Percentiles rank a stretch among this genome's conserved stretches.
These are phyloP conservation scores for Microctenopoma stevenorrisi DNA, from an alignment of 2,797 vertebrate genomes.

Conservation along the genomic window DNA sequence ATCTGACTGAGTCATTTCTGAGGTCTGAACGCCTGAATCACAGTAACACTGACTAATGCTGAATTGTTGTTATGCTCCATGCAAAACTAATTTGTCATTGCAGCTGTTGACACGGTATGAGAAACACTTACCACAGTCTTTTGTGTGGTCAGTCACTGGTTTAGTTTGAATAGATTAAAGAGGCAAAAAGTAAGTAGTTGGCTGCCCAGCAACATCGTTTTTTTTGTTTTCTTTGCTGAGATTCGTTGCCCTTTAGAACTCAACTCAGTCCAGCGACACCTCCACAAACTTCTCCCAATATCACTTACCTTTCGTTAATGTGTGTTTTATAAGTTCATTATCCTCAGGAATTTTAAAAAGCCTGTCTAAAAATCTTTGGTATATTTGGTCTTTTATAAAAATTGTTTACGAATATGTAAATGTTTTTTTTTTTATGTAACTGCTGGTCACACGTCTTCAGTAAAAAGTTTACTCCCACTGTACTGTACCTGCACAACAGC, in stretches of 20 bases:
- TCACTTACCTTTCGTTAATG: constrained; percentile 5
- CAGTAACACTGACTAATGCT: constrained; percentile 63
- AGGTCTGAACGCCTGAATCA: constrained; percentile 64
- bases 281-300: constrained; percentile 29
- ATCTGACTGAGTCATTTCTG: constrained; percentile 67
- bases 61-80: constrained; percentile 49
- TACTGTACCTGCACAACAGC: too few species aligned
- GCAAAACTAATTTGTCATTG: constrained; percentile 52
- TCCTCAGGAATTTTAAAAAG: constrained; percentile 4
- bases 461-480: too few species aligned
- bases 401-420: neutral
- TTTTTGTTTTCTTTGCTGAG: constrained; percentile 3
- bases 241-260: neutral
- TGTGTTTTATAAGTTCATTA: constrained; percentile 31
- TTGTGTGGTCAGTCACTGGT: constrained; percentile 16
- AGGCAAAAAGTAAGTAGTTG: constrained; percentile 26
- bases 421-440: neutral
- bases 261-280: constrained; percentile 21
- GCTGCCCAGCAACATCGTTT: constrained; percentile 8
- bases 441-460: too few species aligned
- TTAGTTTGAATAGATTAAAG: constrained; percentile 43
- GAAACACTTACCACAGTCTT: constrained; percentile 23
- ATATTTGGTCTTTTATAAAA: too few species aligned
- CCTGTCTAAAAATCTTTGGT: too few species aligned
- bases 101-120: constrained; percentile 38